Conservation (phyloP, 2,113 vertebrate genomes). For the Corvus hawaiiensis region DNA sequence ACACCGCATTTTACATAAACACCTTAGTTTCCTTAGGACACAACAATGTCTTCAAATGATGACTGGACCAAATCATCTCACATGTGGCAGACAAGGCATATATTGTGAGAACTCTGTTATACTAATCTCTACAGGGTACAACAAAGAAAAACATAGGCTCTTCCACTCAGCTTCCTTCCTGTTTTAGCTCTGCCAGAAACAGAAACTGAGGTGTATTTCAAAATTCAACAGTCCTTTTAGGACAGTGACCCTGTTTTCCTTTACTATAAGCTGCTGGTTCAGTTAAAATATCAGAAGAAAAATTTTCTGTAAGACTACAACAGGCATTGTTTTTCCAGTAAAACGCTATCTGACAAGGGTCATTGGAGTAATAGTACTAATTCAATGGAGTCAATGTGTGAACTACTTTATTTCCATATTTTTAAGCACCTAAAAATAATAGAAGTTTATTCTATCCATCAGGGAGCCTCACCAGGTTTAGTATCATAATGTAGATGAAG, state of each 20-base stretch:
- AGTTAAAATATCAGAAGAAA: neutral
- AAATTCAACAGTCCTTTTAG: neutral
- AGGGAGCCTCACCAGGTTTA: neutral
- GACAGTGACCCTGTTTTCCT: neutral
- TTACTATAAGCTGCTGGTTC: neutral
- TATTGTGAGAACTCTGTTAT: neutral
- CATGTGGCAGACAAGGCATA: neutral
- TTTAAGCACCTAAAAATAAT: neutral
- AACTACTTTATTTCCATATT: neutral
- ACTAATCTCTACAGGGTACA: neutral
- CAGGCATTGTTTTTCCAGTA: neutral
- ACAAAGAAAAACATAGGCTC: neutral
- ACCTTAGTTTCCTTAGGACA: neutral
- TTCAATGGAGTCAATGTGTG: neutral
- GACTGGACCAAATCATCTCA: neutral
- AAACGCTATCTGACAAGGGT: neutral
- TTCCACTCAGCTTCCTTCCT: neutral
- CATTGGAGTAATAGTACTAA: neutral
- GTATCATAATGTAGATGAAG: neutral
- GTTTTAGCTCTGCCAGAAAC: neutral
- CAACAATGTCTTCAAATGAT: neutral
- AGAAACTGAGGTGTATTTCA: neutral
- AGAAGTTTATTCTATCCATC: neutral
- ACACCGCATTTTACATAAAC: neutral
- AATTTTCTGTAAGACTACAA: neutral